A percentile compares a stretch with the other conserved stretches of the same genome.
Conservation (phyloP, 2,113 vertebrate species). For the Rostratula benghalensis region DNA sequence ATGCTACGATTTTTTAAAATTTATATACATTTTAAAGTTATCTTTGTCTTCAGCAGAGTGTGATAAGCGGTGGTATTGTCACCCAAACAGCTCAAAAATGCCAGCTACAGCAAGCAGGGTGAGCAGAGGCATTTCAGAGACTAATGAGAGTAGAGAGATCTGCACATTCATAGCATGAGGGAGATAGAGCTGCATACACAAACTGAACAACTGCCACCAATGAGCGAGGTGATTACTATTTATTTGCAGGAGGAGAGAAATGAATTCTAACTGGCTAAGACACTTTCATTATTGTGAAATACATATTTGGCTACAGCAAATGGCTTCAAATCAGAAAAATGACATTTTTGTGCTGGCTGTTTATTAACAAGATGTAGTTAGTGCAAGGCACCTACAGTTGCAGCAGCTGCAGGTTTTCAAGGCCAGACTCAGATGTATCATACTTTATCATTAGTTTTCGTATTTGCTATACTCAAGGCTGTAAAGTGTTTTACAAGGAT, state of each 20-base stretch:
- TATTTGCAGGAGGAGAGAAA: not conserved
- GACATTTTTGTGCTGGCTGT: conserved; percentile 55
- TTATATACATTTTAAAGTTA: not conserved
- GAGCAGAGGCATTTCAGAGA: not conserved
- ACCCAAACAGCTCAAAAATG: not conserved
- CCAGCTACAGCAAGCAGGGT: not conserved
- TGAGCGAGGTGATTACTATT: not conserved
- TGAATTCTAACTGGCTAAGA: not conserved
- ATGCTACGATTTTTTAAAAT: not conserved
- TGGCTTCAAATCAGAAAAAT: conserved; percentile 39
- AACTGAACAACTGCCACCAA: not conserved
- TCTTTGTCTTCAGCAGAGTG: not conserved
- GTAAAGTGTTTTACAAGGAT: not conserved
- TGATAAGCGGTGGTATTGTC: not conserved
- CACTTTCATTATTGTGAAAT: not conserved
- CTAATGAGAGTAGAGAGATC: not conserved
- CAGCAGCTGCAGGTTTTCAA: conserved; percentile 47
- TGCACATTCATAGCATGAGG: not conserved
- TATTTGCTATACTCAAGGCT: conserved; percentile 31
- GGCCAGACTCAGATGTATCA: not conserved
- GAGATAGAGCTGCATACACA: not conserved
- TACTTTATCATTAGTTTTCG: conserved; percentile 34
- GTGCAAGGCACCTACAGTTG: conserved; percentile 30
- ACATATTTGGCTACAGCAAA: conserved; percentile 56
- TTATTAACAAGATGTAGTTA: conserved; percentile 58